Conservation (phyloP, 2,797 vertebrate genomes). For the Enteromius thamalakanensis region DNA sequence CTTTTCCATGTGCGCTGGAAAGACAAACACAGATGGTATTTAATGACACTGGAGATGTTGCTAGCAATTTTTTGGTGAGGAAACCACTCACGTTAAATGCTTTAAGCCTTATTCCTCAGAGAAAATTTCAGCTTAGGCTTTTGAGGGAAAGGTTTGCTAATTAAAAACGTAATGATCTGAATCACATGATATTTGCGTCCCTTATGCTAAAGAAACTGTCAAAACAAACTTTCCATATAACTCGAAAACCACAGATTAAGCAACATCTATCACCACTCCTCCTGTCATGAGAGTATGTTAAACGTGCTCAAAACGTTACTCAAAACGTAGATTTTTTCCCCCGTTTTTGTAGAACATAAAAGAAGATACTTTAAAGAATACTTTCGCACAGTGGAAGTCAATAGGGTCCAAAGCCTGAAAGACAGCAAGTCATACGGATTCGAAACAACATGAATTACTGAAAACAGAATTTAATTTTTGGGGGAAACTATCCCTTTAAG, state of each 20-base stretch:
- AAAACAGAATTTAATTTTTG: neutral
- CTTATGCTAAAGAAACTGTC: neutral
- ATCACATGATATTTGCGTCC: neutral
- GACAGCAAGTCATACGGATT: neutral
- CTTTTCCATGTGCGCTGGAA: constrained; percentile 78
- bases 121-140: constrained; percentile 36
- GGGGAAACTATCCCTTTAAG: constrained; percentile 4
- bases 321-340: neutral
- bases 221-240: constrained; percentile 4
- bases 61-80: constrained; percentile 66
- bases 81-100: constrained; percentile 70
- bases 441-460: neutral
- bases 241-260: neutral
- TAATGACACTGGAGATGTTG: constrained; percentile 77
- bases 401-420: neutral
- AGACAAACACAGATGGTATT: constrained; percentile 83
- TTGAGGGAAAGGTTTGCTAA: neutral
- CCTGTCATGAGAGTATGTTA: neutral
- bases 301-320: neutral
- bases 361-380: neutral
- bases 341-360: neutral
- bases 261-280: neutral
- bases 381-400: neutral
- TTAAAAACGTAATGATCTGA: constrained; percentile 20
- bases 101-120: constrained; percentile 51